Percentiles rank a stretch among this genome's conserved stretches.
Conservation (phyloP, 2,888 invertebrate genomes). For the Slavum lentiscoides region DNA sequence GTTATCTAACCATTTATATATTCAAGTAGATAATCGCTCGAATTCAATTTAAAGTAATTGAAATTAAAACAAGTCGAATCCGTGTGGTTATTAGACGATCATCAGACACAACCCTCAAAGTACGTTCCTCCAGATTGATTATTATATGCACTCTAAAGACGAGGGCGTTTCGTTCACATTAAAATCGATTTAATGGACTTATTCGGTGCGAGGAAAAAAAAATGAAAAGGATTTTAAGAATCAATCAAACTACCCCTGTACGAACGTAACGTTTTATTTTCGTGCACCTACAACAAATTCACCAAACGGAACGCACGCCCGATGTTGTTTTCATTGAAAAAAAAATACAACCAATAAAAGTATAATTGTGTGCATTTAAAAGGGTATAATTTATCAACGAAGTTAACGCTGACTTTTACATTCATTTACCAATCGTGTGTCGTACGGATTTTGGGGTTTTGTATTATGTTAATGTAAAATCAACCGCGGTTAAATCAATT, state of each 20-base stretch:
- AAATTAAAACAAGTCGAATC: background rate
- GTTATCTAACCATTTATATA: too few relatives aligned
- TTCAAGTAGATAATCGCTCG: background rate
- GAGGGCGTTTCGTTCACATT: conserved; percentile 15
- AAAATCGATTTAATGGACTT: conserved; percentile 25
- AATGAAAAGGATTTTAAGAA: conserved; percentile 28
- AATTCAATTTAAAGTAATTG: background rate
- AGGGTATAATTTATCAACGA: conserved; percentile 10
- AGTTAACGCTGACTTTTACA: conserved; percentile 8
- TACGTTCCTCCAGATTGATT: background rate
- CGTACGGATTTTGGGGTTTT: background rate
- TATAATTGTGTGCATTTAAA: background rate
- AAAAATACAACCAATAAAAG: background rate
- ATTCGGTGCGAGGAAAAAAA: conserved; percentile 10
- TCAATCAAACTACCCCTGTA: conserved; percentile 46
- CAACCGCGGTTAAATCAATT: background rate
- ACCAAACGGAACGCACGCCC: conserved; percentile 16
- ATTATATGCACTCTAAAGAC: conserved; percentile 8
- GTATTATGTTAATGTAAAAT: too few relatives aligned
- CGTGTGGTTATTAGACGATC: background rate
- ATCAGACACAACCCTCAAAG: background rate
- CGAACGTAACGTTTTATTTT: conserved; percentile 6
- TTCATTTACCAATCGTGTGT: conserved; percentile 5
- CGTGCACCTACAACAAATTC: conserved; percentile 7
- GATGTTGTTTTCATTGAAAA: background rate